phyloP scores from a whole-genome alignment of 2,888 invertebrate genomes.

The Euplagia quadripunctaria region DNA sequence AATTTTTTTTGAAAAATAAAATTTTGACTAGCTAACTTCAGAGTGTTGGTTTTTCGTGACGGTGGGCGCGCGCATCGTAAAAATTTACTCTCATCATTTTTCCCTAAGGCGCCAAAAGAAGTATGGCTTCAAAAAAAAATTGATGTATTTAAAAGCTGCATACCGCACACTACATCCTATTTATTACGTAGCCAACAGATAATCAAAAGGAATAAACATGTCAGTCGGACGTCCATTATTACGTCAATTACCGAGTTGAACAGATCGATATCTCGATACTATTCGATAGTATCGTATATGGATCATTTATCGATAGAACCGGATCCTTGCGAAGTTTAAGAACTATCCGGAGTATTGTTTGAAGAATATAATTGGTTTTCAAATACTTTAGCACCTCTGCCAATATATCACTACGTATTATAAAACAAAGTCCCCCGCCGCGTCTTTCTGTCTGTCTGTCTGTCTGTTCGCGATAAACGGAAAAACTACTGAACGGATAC shows the following conservation, averaged over 20 bases:
- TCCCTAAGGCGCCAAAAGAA: too few relatives aligned
- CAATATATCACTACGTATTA: neutral
- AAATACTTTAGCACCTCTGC: neutral
- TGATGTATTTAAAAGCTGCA: neutral
- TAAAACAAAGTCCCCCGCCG: too few relatives aligned
- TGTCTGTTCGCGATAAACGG: too few relatives aligned
- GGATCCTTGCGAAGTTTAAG: constrained; percentile 4
- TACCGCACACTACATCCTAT: constrained; percentile 8
- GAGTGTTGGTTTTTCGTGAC: too few relatives aligned
- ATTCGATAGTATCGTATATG: constrained; percentile 52
- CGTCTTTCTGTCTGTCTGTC: too few relatives aligned
- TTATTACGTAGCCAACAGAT: constrained; percentile 33
- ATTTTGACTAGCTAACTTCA: too few relatives aligned
- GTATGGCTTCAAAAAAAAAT: too few relatives aligned
- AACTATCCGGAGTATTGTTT: constrained; percentile 14
- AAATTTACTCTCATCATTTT: too few relatives aligned
- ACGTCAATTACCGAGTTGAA: constrained; percentile 58
- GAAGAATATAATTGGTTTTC: constrained; percentile 3
- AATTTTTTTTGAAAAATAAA: too few relatives aligned
- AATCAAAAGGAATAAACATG: constrained; percentile 52
- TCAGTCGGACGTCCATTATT: constrained; percentile 53
- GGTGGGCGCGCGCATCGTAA: too few relatives aligned
- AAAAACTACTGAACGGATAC: too few relatives aligned
- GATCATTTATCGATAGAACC: constrained; percentile 47
- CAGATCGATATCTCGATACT: constrained; percentile 54